phyloP scores from a whole-genome alignment of 2,797 vertebrate species.

The Morelia viridis region DNA sequence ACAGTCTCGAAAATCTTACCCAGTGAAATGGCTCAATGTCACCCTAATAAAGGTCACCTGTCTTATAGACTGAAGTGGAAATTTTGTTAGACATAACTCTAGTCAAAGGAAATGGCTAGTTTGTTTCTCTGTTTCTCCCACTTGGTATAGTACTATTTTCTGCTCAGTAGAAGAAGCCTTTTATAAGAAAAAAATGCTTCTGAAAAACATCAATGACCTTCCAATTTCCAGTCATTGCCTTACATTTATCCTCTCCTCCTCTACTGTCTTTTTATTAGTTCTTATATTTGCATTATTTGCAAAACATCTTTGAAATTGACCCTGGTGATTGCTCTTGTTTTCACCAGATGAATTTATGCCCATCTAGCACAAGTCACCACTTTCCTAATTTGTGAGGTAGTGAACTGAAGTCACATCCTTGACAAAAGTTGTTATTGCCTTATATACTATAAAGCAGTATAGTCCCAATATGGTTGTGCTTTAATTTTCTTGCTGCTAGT shows the following conservation, averaged over 20 bases:
- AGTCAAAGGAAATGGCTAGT: conserved; percentile 21
- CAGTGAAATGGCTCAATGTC: conserved; percentile 17
- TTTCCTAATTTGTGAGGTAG: conserved; percentile 32
- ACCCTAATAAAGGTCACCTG: conserved; percentile 1
- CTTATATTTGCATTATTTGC: conserved; percentile 44
- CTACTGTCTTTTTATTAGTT: conserved; percentile 52
- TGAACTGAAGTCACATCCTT: conserved; percentile 42
- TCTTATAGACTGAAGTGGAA: not conserved
- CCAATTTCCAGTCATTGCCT: conserved; percentile 59
- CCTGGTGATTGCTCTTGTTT: conserved; percentile 14
- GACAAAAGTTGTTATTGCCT: conserved; percentile 5
- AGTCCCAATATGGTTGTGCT: not conserved
- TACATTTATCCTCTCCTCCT: conserved; percentile 53
- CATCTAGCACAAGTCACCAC: not conserved
- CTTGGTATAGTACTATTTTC: conserved; percentile 34
- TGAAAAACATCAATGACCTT: conserved; percentile 61
- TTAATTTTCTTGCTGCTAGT: conserved; percentile 14
- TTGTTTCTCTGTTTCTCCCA: not conserved
- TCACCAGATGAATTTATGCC: not conserved
- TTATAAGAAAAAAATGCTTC: conserved; percentile 41
- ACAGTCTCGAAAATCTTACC: conserved; percentile 14
- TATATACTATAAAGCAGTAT: not conserved
- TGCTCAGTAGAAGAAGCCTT: conserved; percentile 1
- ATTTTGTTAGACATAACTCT: conserved; percentile 21
- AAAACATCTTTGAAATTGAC: conserved; percentile 43